Evolutionary conservation across 2,888 invertebrate species (phyloP), one percentile per base, ranked within the genome.

Genomic region (Oeneis ivallda): DNA sequence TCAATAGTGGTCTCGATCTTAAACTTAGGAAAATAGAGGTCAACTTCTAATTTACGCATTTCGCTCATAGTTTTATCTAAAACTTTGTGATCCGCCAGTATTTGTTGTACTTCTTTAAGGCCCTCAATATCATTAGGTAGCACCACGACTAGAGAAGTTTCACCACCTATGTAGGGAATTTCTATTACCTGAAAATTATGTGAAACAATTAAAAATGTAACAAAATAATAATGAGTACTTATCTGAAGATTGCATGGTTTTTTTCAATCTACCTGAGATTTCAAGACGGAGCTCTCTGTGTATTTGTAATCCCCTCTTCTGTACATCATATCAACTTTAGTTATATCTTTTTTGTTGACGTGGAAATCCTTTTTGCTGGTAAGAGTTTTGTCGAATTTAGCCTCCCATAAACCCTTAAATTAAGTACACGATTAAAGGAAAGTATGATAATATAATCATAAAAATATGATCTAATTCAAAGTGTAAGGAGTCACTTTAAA

Each of bases 1-100:
- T 95, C 79, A 7, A 95, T 93, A n/a, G 92, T 93, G 15, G 93
- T 94, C 84, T 97, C 96, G 59, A 97, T 93, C 81, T 94, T 95
- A 81, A 97, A 97, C 78, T 94, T 96, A 0, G 97, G 97, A 58
- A 97, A 79, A 41, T 86, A 89, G 0, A 97, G 91, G 0, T 92
- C 80, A 1, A 97, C 94, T 75, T 94, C 93, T 1, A 79, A 76
- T 0, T 68, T 9, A 0, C 68, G 69, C 92, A 94, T 85, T 3
- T 81, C 75, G 0, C 81, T 45, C 0, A 72, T 72, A 15, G 95
- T 86, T 0, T 89, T 86, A 0, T 82, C 76, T 6, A 93, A 84
- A 0, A 77, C 76, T 0, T 91, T 70, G 1, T 82, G 76, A n/a
- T 87, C 81, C 4, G 89, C 86, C 4, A 97, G 76, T 78, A 94